phyloP scores from a whole-genome alignment of 2,888 invertebrate species.

The Microplitis manilae region DNA sequence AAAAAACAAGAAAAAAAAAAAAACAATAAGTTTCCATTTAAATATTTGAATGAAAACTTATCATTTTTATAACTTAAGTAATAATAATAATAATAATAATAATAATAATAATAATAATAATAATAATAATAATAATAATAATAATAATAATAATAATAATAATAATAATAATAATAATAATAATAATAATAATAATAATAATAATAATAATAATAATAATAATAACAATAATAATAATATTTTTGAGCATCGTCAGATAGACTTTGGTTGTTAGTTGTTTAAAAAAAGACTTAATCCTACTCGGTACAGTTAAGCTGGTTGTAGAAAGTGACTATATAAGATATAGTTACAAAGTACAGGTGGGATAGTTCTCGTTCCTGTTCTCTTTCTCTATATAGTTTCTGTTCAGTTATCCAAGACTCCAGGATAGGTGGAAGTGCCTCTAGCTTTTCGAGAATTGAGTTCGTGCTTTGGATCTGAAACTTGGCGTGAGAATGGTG shows the following conservation, averaged over 20 bases:
- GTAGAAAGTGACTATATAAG: slow-evolving; percentile 30
- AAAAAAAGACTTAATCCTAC: slow-evolving; percentile 63
- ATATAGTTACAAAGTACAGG: slow-evolving; percentile 28
- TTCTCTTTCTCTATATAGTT: slow-evolving; percentile 16
- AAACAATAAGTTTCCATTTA: too few relatives aligned
- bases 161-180: neutral
- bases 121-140: neutral
- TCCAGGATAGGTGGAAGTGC: slow-evolving; percentile 58
- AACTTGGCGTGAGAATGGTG: slow-evolving; percentile 36
- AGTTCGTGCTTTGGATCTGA: slow-evolving; percentile 68
- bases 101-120: neutral
- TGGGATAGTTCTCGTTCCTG: neutral
- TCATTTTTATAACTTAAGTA: too few relatives aligned
- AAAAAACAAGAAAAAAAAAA: neutral
- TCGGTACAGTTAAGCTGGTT: slow-evolving; percentile 55
- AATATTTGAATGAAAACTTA: too few relatives aligned
- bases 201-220: neutral
- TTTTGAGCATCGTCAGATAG: neutral
- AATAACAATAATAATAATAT: neutral
- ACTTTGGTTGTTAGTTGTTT: slow-evolving; percentile 51
- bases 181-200: neutral
- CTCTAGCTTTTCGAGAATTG: slow-evolving; percentile 65
- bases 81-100: neutral
- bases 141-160: neutral
- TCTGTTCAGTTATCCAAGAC: slow-evolving; percentile 36